phyloP scores from a whole-genome alignment of 1,140 invertebrate species.

The Wasmannia auropunctata region DNA sequence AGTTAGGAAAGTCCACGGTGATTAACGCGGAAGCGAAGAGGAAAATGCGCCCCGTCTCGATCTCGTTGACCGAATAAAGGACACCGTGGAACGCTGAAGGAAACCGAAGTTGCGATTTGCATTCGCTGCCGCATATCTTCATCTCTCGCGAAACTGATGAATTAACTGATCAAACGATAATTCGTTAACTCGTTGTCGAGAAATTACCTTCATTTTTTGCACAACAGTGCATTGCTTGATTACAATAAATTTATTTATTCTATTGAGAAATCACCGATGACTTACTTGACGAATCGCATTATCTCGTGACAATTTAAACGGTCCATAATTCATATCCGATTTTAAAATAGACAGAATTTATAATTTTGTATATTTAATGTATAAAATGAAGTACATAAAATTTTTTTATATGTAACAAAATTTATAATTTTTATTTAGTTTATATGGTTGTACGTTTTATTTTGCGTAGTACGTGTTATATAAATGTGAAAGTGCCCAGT shows the following conservation, averaged over 20 bases:
- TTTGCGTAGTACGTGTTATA: too few species aligned
- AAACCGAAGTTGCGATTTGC: background rate
- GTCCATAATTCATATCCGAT: background rate
- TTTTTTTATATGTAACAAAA: too few species aligned
- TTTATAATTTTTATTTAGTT: too few species aligned
- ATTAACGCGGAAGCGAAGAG: slow-evolving; percentile 72
- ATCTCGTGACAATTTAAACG: background rate
- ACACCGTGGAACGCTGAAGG: background rate
- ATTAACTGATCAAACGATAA: background rate
- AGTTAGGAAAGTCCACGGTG: slow-evolving; percentile 79
- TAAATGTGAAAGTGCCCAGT: too few species aligned
- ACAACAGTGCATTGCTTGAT: background rate
- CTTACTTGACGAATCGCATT: background rate
- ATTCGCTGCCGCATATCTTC: background rate
- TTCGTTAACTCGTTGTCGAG: too few species aligned
- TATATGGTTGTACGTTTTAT: too few species aligned
- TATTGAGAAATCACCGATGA: background rate
- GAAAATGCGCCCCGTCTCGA: slow-evolving; percentile 1
- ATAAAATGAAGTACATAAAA: too few species aligned
- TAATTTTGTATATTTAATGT: background rate
- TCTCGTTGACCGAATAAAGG: slow-evolving; percentile 40
- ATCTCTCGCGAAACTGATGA: background rate
- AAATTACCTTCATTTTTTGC: too few species aligned
- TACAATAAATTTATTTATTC: background rate
- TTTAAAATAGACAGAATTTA: background rate